Conservation (phyloP, 2,888 invertebrate species). For the Epinotia nisella region DNA sequence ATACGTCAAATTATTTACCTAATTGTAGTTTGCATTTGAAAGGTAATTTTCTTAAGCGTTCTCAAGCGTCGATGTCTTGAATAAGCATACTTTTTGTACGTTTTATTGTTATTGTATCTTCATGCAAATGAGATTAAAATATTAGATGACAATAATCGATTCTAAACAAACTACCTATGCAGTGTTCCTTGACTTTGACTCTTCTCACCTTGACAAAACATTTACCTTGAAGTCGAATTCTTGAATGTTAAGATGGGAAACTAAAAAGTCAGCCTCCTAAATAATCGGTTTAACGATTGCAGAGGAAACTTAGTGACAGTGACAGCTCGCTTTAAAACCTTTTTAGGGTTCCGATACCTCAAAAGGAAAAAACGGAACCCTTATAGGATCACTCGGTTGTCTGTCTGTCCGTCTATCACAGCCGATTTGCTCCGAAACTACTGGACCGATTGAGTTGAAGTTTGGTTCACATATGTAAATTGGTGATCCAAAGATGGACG, state of each 20-base stretch:
- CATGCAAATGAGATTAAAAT: conserved; percentile 29
- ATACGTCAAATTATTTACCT: conserved; percentile 2
- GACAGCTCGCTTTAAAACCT: background rate
- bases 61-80: background rate
- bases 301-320: background rate
- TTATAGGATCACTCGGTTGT: too few species aligned
- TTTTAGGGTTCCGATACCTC: too few species aligned
- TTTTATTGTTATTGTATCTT: conserved; percentile 25
- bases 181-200: conserved; percentile 41
- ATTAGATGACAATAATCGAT: conserved; percentile 14
- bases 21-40: background rate
- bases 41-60: conserved; percentile 14
- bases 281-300: background rate
- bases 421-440: too few species aligned
- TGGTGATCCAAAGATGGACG: too few species aligned
- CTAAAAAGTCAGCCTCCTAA: conserved; percentile 20
- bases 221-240: conserved; percentile 32
- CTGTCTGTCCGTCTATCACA: too few species aligned
- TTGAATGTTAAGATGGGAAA: conserved; percentile 22
- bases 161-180: conserved; percentile 26
- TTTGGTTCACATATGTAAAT: too few species aligned
- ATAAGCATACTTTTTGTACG: conserved; percentile 17
- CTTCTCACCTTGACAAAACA: conserved; percentile 25
- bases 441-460: too few species aligned
- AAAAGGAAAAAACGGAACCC: too few species aligned